Evolutionary conservation across 2,113 vertebrate species (phyloP), one percentile per base, ranked within the genome.

Genomic region (Syrrhaptes paradoxus): DNA sequence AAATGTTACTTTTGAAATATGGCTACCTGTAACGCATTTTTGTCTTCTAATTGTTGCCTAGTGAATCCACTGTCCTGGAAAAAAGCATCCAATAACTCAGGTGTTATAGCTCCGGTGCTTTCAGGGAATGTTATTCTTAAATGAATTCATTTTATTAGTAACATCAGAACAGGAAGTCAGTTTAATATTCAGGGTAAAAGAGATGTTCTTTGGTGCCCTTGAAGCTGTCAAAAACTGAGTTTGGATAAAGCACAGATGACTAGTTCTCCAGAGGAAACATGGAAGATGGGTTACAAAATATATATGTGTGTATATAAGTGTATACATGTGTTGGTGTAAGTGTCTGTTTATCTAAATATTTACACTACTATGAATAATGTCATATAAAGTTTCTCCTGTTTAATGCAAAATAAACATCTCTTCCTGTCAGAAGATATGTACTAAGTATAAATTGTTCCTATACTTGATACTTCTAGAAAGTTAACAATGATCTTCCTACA

Each of bases 271-370:
- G 15, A 72, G 38, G 13, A 86, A 70, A 61, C 28, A 17, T 31
- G 21, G 62, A 62, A 48, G 55, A 70, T 22, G 14, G 17, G 14
- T 21, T 55, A 54, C 4, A 80, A 77, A 54, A 72, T n/a, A 46
- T 7, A 3, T 46, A 2, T 38, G 4, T 25, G 14, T 57, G 24
- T 49, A 0, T 51, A 3, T 62, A 5, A 9, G 2, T 51, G 2
- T 7, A 1, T 38, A 4, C 29, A 4, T 38, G 10, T 17, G 4
- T 13, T 41, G 13, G 13, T 31, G 7, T 51, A 3, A 28, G 5
- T 43, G 4, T 41, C 41, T 41, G 41, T 41, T 41, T 41, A 41
- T 41, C 41, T 51, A 79, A 78, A 48, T 85, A 49, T 74, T 89
- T 84, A 13, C 51, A 71, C 7, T 49, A 25, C 17, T 13, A 11